These are phyloP conservation scores for Chrysogorgia sp. DNA, from an alignment of 92 coral and sea anemone genomes.

Conservation along the genomic window DNA sequence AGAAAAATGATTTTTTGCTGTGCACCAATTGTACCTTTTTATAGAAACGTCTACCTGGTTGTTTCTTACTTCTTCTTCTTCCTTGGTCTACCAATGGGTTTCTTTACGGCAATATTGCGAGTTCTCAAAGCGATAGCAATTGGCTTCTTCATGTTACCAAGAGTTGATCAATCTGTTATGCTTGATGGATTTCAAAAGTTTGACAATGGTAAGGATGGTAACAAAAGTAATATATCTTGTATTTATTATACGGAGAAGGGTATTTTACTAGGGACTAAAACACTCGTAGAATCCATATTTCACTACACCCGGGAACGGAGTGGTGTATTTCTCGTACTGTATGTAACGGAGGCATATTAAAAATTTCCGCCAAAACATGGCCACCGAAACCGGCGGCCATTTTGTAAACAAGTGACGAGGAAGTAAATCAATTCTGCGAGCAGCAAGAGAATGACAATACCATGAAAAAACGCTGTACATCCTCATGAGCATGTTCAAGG, in stretches of 20 bases:
- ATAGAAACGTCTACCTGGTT: constrained; percentile 23
- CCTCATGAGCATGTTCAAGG: too few relatives aligned
- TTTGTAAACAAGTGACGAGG: too few relatives aligned
- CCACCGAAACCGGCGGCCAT: too few relatives aligned
- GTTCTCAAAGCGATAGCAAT: constrained; percentile 9
- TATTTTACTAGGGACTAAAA: too few relatives aligned
- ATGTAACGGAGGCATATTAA: too few relatives aligned
- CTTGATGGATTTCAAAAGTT: constrained; percentile 5
- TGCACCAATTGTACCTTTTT: neutral
- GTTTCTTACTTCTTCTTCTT: constrained; percentile 29
- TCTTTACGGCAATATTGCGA: constrained; percentile 12
- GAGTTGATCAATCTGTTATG: neutral
- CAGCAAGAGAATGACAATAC: too few relatives aligned
- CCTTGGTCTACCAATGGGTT: constrained; percentile 30
- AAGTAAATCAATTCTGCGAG: too few relatives aligned
- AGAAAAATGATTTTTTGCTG: neutral
- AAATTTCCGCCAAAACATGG: too few relatives aligned
- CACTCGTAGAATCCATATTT: too few relatives aligned
- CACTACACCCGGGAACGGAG: too few relatives aligned
- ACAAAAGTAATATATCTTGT: neutral
- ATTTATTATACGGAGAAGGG: neutral
- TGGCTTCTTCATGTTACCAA: constrained; percentile 3
- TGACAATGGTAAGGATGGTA: constrained; percentile 27
- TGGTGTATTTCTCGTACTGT: too few relatives aligned
- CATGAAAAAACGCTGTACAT: too few relatives aligned